These are phyloP conservation scores for Plagiodera versicolora DNA, from an alignment of 2,888 invertebrate species.

Conservation along the genomic window DNA sequence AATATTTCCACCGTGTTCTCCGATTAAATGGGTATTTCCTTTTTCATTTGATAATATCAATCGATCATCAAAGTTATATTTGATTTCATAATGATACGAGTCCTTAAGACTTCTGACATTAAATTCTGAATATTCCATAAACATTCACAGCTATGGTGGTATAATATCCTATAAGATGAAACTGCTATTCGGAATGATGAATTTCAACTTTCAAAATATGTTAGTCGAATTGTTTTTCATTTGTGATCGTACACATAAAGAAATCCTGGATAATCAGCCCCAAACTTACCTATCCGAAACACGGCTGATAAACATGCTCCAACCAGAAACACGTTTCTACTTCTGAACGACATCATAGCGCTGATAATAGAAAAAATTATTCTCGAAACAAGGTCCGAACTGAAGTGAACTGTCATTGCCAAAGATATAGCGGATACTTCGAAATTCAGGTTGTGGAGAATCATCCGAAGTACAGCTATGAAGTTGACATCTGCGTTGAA, in stretches of 20 bases:
- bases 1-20: no score
- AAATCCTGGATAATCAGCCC: no score
- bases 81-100: no score
- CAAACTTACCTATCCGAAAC: conserved; percentile 66
- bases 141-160: no score
- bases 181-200: background rate
- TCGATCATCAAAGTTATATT: no score
- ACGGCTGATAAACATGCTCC: conserved; percentile 68
- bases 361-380: conserved; percentile 65
- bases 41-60: no score
- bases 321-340: conserved; percentile 65
- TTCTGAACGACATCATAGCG: conserved; percentile 63
- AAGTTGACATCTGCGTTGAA: conserved; percentile 72
- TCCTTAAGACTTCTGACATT: no score
- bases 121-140: no score
- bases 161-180: no score
- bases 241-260: no score
- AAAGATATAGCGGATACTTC: conserved; percentile 64
- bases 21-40: no score
- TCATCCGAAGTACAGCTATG: conserved; percentile 68
- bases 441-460: conserved; percentile 63
- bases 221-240: no score
- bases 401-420: conserved; percentile 70
- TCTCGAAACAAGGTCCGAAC: conserved; percentile 68
- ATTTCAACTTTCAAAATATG: background rate